phyloP scores from a whole-genome alignment of 2,113 vertebrate genomes.

The Penelope pileata region DNA sequence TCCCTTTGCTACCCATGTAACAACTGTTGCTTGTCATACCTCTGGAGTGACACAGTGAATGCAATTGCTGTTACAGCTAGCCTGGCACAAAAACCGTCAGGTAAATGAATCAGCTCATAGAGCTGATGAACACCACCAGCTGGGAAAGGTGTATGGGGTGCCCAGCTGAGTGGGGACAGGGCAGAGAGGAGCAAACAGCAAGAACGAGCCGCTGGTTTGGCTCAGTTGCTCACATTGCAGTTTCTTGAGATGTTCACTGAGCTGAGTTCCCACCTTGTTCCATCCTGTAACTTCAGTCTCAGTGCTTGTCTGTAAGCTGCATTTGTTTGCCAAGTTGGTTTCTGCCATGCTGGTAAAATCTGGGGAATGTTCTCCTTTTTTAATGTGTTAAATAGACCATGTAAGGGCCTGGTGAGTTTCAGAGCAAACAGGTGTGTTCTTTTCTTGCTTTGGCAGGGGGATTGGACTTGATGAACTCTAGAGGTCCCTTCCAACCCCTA shows the following conservation, averaged over 20 bases:
- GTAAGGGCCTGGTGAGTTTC: neutral
- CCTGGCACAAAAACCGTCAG: too few species aligned
- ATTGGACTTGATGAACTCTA: too few species aligned
- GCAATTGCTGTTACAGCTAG: too few species aligned
- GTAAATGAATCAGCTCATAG: neutral
- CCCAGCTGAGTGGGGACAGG: neutral
- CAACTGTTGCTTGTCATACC: too few species aligned
- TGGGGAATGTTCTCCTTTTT: neutral
- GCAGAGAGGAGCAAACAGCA: neutral
- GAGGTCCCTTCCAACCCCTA: too few species aligned
- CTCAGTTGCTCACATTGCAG: neutral
- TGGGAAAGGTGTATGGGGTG: accelerated
- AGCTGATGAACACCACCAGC: neutral
- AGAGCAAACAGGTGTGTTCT: neutral
- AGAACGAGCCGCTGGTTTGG: neutral
- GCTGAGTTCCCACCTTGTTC: neutral
- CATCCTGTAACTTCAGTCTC: neutral
- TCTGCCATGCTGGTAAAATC: too few species aligned
- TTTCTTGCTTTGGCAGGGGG: neutral
- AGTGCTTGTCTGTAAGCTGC: neutral
- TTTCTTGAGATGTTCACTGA: neutral
- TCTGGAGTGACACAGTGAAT: too few species aligned
- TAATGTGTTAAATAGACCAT: neutral
- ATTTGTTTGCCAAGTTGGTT: too few species aligned
- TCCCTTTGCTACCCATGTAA: too few species aligned